Base-by-base conservation (phyloP, 2,888 invertebrate species). In the Spilarctia lutea region DNA sequence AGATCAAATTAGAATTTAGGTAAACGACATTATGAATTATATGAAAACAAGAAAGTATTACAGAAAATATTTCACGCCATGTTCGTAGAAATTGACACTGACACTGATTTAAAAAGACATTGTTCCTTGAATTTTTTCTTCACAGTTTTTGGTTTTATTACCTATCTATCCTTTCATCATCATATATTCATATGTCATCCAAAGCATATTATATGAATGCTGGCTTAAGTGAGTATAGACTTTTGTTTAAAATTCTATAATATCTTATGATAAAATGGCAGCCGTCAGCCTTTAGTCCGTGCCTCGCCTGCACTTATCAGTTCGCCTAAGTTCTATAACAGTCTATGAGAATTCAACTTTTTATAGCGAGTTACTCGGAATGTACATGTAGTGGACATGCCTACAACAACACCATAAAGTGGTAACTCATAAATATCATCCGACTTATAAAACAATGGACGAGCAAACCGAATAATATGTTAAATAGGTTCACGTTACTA, bases 51-150 rank as follows among this genome's bases (percentile, higher is more conserved):
- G 65, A 65, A 73, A 76, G 71, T 73, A 75, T 72, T 69, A 52
- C 72, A 33, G 65, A 74, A n/a, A 74, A 65, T 70, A 69, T 42
- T 66, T 65, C 77, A 79, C 65, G 77, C 78, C 85, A 85, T 81
- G 78, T 79, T 60, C 68, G 48, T 65, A 65, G 45, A 71, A 27
- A 48, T 33, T 71, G 56, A 66, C 56, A 52, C 18, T 84, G 84
- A 85, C 84, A 79, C 67, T 79, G 52, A 80, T 84, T 84, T 71
- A 76, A 84, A 84, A 66, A 48, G 52, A 83, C 73, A n/a, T 73
- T 65, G 68, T 81, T 85, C 77, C 75, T 71, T 74, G 71, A 63
- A 13, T 72, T 75, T 72, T 75, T 73, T 71, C 80, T 75, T 13
- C 75, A 68, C 73, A 11, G 33, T 20, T 27, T n/a, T 65, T 27